Conservation (phyloP, 2,797 vertebrate genomes). For the Peromyscus attwateri region DNA sequence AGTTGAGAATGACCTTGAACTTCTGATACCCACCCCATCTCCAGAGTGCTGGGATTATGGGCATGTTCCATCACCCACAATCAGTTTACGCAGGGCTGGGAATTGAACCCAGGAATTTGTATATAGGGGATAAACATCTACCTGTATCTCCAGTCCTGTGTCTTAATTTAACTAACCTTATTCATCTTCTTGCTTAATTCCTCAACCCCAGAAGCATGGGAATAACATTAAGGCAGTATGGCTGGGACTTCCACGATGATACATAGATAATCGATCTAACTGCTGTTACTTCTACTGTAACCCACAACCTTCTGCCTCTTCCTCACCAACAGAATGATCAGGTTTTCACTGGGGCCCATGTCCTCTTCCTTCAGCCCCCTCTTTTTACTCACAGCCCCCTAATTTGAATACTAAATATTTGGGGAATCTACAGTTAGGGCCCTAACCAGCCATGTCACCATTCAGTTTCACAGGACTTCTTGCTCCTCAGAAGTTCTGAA, state of each 20-base stretch:
- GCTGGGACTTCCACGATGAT: not conserved
- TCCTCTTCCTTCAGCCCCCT: not conserved
- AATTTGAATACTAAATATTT: not conserved
- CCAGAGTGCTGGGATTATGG: not conserved
- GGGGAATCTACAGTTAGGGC: not conserved
- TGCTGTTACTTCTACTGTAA: not conserved
- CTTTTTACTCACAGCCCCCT: not conserved
- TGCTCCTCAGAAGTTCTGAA: not conserved
- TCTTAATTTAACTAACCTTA: conserved; percentile 38
- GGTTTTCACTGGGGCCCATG: not conserved
- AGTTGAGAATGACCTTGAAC: not conserved
- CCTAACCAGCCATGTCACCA: not conserved
- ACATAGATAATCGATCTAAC: not conserved
- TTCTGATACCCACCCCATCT: not conserved
- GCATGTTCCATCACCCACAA: not conserved
- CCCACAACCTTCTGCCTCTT: not conserved
- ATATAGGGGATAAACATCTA: not conserved
- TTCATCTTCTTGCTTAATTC: not conserved
- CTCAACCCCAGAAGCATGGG: not conserved
- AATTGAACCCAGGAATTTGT: no score
- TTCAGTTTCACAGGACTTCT: not conserved
- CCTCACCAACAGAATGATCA: not conserved
- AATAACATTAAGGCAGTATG: not conserved
- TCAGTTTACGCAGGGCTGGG: not conserved
- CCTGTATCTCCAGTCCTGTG: not conserved